These are phyloP conservation scores for Batillaria attramentaria DNA, from an alignment of 1,140 invertebrate species.

Conservation along the genomic window DNA sequence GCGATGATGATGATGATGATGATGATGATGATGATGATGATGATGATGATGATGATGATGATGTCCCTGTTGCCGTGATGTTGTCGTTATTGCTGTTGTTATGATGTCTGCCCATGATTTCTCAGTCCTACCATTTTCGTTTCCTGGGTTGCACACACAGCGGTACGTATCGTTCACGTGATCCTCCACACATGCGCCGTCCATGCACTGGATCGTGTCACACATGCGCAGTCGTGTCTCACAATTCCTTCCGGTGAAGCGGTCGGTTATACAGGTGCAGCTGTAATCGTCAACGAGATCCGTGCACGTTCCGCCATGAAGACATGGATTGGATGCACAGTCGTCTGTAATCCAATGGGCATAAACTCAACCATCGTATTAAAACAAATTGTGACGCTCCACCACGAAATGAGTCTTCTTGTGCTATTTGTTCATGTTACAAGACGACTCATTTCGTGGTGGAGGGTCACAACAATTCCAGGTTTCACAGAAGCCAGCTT, in stretches of 20 bases:
- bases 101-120: no score
- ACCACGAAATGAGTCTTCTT: background rate
- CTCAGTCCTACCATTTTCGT: no score
- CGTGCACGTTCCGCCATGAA: slow-evolving; percentile 92
- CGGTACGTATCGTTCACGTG: background rate
- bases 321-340: slow-evolving; percentile 92
- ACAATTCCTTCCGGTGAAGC: slow-evolving; percentile 86
- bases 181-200: slow-evolving; percentile 22
- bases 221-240: slow-evolving; percentile 79
- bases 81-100: background rate
- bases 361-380: background rate
- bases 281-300: slow-evolving; percentile 93
- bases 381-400: no score
- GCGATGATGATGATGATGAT: background rate
- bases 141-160: slow-evolving; percentile 23
- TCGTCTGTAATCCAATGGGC: slow-evolving; percentile 77
- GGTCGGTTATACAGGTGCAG: slow-evolving; percentile 40
- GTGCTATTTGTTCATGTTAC: background rate
- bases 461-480: background rate
- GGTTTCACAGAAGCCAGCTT: no score
- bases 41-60: background rate
- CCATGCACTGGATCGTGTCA: slow-evolving; percentile 66
- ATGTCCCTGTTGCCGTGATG: background rate
- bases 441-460: no score
- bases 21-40: no score